Evolutionary conservation across 2,113 vertebrate genomes (phyloP), one percentile per base, ranked within the genome.

Genomic region (Ctenomys sociabilis): DNA sequence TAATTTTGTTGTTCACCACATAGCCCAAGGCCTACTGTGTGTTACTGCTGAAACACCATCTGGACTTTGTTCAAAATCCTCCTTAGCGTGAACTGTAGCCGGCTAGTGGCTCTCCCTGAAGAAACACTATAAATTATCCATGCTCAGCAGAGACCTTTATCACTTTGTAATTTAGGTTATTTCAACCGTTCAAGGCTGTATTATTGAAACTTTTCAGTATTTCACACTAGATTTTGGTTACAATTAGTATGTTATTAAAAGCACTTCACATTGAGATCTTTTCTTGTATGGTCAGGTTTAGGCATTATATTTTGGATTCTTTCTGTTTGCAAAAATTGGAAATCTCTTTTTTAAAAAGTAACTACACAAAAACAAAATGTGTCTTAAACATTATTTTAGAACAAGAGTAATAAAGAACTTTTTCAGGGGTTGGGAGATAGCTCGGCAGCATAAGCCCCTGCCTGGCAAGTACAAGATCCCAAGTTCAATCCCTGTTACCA

Each of bases 31-130:
- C 88, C 96, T 86, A 59, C 59, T 88, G 52, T 72, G 95, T 94
- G 95, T 94, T 93, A 70, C 14, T 32, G 11, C 90, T 57, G 97
- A 49, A 22, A 22, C 61, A 93, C 72, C 95, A 84, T 97, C 97
- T 97, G 95, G 97, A 94, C 95, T 45, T 96, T 78, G 52, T 97
- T 98, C 94, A 92, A 92, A 97, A 94, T 95, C 22, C 37, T 92
- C 92, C 96, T 70, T 95, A 94, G 88, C 1, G 1, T 93, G 72
- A 93, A 85, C 9, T 68, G 93, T 96, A 11, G 92, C 95, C 89
- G 68, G 78, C 88, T 94, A 96, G 96, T 75, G 45, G 95, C n/a
- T 93, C 89, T 85, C 77, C 90, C 32, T 95, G 86, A 82, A 87
- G 68, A 95, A 96, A 96, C 85, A 97, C 35, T 49, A 85, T 97